A percentile compares a stretch with the other conserved stretches of the same genome.
Conservation (phyloP, 2,888 invertebrate species). For the Drosophila quasianomalipes region DNA sequence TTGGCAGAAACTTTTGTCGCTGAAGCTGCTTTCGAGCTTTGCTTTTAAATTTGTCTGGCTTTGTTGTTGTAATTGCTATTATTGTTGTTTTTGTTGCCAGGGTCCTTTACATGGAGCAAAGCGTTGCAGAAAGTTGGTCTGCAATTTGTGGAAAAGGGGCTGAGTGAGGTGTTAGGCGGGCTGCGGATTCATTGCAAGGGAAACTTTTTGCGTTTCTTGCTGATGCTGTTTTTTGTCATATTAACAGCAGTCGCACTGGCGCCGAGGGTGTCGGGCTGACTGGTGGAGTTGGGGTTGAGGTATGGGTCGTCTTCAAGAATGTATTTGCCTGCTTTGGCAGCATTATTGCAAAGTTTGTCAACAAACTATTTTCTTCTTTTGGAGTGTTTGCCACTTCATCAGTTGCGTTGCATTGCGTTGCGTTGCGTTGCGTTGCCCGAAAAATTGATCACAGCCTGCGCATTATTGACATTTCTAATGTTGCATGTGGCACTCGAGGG, state of each 20-base stretch:
- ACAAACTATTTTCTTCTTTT: slow-evolving; percentile 45
- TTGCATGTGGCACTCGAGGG: slow-evolving; percentile 36
- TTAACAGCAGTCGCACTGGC: slow-evolving; percentile 68
- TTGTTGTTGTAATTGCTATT: slow-evolving; percentile 56
- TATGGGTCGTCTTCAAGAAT: slow-evolving; percentile 48
- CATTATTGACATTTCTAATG: slow-evolving; percentile 55
- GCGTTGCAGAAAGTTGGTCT: slow-evolving; percentile 80
- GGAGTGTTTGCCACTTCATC: slow-evolving; percentile 56
- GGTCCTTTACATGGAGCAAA: slow-evolving; percentile 60
- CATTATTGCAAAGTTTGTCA: slow-evolving; percentile 37
- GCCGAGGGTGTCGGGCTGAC: slow-evolving; percentile 12
- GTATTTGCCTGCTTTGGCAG: slow-evolving; percentile 55
- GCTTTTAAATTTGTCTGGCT: slow-evolving; percentile 75
- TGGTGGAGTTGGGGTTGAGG: background rate
- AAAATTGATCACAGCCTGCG: slow-evolving; percentile 33
- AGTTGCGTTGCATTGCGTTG: slow-evolving; percentile 4
- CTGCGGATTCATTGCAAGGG: slow-evolving; percentile 29
- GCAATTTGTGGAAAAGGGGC: slow-evolving; percentile 47
- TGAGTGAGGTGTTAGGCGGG: background rate
- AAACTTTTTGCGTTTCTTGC: slow-evolving; percentile 66
- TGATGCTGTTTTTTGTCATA: slow-evolving; percentile 74
- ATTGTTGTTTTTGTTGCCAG: slow-evolving; percentile 25
- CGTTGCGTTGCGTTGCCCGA: slow-evolving; percentile 16
- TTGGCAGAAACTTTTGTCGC: slow-evolving; percentile 58
- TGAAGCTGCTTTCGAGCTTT: slow-evolving; percentile 55